Base-by-base conservation (phyloP, 2,888 invertebrate species). In the Protodeltote pygarga region DNA sequence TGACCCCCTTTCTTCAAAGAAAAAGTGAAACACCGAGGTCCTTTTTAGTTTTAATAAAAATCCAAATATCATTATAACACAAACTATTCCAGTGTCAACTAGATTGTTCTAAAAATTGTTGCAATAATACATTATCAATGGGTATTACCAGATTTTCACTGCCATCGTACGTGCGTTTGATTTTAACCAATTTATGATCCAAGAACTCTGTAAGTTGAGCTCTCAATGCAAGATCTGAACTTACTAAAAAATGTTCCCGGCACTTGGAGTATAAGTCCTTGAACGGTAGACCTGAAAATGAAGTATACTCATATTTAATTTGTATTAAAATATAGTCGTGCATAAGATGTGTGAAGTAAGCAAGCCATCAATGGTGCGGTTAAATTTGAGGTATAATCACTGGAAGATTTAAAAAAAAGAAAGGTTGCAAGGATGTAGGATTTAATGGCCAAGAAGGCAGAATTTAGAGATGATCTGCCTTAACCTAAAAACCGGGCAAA, bases 191-290 rank as follows among this genome's bases (percentile, higher is more conserved):
- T 81, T 98, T 97, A 83, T 99, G 99, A 87, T 99, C 99, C 33
- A 97, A 91, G 86, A 99, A 99, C 88, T 99, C 99, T 0, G 97
- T 98, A 2, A 99, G 93, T 75, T 98, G 98, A 3, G 98, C 96
- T 62, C 98, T 94, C 47, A 99, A 86, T 0, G 98, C 98, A 40
- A 97, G 93, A 85, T 99, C 98, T 0, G 97, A 97, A 81, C 97
- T 98, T 0, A 98, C 98, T 21, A 98, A 92, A 85, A 99, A 98
- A 11, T 95, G 94, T 84, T 98, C 98, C 24, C 98, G 94, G 70
- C 97, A 96, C 61, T 94, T 93, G 57, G 95, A 94, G 83, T 98
- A 98, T 17, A 98, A 85, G 66, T 98, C 97, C 80, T 96, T 96
- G 81, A 99, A 98, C 0, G 97, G 93, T 85, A 99, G 94, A 14